These are phyloP conservation scores for Zoanthus gigantus DNA, from an alignment of 92 coral and sea anemone species.

Conservation along the genomic window DNA sequence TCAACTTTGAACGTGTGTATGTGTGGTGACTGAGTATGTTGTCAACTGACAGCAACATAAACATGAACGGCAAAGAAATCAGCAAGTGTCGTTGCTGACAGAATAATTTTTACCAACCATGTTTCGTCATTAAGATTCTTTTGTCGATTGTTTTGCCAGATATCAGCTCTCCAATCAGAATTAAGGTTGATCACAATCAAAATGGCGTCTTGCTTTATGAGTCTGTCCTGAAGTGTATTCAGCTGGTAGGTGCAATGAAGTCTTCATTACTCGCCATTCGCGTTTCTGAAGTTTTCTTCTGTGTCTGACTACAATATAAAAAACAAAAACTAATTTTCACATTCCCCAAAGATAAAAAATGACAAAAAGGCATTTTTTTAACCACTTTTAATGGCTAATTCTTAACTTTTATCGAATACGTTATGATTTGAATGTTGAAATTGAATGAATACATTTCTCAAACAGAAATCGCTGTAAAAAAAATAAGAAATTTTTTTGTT, in stretches of 20 bases:
- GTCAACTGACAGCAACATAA: slow-evolving; percentile 1
- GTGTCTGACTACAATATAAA: not conserved
- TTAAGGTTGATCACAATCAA: slow-evolving; percentile 30
- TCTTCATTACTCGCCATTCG: slow-evolving; percentile 4
- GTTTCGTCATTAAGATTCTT: slow-evolving; percentile 47
- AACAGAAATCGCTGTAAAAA: not conserved
- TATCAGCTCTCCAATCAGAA: slow-evolving; percentile 51
- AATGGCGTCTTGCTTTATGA: slow-evolving; percentile 39
- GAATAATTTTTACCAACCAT: slow-evolving; percentile 40
- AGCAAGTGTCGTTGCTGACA: slow-evolving; percentile 29
- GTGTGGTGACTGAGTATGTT: not conserved
- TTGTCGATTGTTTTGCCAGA: slow-evolving; percentile 44
- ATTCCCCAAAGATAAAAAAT: slow-evolving; percentile 10
- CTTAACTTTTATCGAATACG: slow-evolving; percentile 8
- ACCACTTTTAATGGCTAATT: slow-evolving; percentile 11
- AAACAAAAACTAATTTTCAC: not conserved
- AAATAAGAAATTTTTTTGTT: no score
- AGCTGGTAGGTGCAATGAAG: slow-evolving; percentile 29
- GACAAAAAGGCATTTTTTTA: not conserved
- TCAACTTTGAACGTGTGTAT: not conserved
- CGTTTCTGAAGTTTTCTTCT: slow-evolving; percentile 14
- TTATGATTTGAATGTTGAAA: not conserved
- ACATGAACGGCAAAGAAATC: not conserved
- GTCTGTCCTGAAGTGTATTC: slow-evolving; percentile 35
- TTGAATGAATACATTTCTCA: not conserved